phyloP scores from a whole-genome alignment of 2,113 vertebrate species.

The Aleadryas rufinucha region DNA sequence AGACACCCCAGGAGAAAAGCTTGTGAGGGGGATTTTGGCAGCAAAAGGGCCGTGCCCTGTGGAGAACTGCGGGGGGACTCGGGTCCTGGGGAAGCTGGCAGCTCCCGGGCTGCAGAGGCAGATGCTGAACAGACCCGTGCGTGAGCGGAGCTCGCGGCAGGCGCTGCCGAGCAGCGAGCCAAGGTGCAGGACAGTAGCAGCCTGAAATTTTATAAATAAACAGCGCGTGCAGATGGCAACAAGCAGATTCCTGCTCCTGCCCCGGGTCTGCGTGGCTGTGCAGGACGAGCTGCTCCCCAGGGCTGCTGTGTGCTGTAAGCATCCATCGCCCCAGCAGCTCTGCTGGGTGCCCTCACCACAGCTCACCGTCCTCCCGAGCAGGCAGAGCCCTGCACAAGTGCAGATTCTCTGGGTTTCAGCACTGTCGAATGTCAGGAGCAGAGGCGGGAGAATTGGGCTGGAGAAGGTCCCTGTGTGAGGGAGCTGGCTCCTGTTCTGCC shows the following conservation, averaged over 20 bases:
- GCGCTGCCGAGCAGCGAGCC: neutral
- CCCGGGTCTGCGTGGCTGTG: neutral
- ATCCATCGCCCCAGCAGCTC: neutral
- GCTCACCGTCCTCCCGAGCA: neutral
- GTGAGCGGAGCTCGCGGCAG: neutral
- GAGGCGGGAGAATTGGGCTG: neutral
- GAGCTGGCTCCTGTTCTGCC: neutral
- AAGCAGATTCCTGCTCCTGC: neutral
- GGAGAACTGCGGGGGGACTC: neutral
- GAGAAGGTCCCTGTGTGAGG: neutral
- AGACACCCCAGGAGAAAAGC: neutral
- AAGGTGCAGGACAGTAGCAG: slow-evolving; percentile 32
- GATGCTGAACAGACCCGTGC: neutral
- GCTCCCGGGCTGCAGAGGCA: neutral
- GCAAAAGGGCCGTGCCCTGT: neutral
- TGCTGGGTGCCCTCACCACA: neutral
- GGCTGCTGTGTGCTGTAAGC: neutral
- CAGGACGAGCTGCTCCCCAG: neutral
- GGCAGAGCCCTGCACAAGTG: neutral
- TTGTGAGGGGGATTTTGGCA: neutral
- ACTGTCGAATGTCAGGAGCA: rapidly evolving
- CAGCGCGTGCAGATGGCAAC: neutral
- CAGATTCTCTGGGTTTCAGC: neutral
- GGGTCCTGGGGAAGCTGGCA: neutral
- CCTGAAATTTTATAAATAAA: slow-evolving; percentile 14